Conservation (phyloP, 2,888 invertebrate genomes). For the Himalopsyche japonica region DNA sequence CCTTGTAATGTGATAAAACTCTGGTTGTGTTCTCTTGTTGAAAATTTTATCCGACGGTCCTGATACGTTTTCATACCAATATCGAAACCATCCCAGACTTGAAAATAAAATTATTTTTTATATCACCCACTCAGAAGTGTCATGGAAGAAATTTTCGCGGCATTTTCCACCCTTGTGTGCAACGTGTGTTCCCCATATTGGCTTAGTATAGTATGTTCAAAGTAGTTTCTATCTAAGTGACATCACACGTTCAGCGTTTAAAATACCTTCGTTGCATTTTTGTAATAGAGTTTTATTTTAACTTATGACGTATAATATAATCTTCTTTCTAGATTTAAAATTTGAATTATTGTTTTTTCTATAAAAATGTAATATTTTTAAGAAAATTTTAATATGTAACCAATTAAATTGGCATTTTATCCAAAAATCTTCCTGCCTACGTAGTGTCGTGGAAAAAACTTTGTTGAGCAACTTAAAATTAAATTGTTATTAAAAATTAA, state of each 20-base stretch:
- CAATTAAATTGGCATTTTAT: too few relatives aligned
- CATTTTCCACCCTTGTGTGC: neutral
- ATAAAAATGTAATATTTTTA: too few relatives aligned
- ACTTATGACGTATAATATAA: neutral
- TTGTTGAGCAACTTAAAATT: too few relatives aligned
- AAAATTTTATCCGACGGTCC: neutral
- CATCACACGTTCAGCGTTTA: neutral
- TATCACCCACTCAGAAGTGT: neutral
- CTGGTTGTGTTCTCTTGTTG: neutral
- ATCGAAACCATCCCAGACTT: neutral
- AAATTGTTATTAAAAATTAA: too few relatives aligned
- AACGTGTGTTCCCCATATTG: neutral
- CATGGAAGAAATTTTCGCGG: neutral
- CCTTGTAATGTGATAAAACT: neutral
- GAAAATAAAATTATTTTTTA: neutral
- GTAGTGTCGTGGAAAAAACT: too few relatives aligned
- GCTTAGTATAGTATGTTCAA: neutral
- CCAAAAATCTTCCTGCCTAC: too few relatives aligned
- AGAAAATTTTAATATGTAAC: too few relatives aligned
- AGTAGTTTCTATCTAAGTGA: neutral
- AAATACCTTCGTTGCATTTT: neutral
- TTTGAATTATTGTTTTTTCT: too few relatives aligned
- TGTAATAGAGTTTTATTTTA: neutral
- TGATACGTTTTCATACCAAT: neutral
- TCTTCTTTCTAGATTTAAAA: too few relatives aligned